Conservation (phyloP, 1,140 invertebrate genomes). For the Colletes gigas region DNA sequence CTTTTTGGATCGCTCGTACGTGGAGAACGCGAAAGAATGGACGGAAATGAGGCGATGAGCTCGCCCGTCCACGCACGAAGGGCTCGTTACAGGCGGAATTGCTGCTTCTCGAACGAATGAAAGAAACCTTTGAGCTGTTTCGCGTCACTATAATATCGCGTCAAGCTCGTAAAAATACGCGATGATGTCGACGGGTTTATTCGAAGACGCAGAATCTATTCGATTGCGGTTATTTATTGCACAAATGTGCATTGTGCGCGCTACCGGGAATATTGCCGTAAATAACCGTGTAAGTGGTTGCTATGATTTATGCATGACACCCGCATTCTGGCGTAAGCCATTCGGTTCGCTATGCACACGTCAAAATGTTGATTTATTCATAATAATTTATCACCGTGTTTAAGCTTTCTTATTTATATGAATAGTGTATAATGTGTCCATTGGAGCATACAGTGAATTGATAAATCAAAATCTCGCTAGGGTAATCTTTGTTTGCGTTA, state of each 20-base stretch:
- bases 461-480: too few species aligned
- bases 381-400: background rate
- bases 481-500: too few species aligned
- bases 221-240: slow-evolving; percentile 10
- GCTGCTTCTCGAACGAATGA: background rate
- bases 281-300: slow-evolving; percentile 24
- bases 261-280: slow-evolving; percentile 12
- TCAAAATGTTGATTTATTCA: background rate
- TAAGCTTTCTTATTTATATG: background rate
- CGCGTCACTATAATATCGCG: background rate
- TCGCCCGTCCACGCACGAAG: background rate
- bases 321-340: background rate
- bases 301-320: background rate
- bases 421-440: background rate
- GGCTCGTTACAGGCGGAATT: background rate
- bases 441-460: too few species aligned
- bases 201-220: slow-evolving; percentile 21
- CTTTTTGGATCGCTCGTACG: too few species aligned
- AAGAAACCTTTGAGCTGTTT: background rate
- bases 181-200: background rate
- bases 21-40: background rate
- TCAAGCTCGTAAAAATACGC: background rate
- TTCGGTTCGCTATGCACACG: background rate
- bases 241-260: slow-evolving; percentile 4
- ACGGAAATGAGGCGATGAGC: background rate